phyloP scores from a whole-genome alignment of 2,797 vertebrate genomes.

The Zalophus californianus region DNA sequence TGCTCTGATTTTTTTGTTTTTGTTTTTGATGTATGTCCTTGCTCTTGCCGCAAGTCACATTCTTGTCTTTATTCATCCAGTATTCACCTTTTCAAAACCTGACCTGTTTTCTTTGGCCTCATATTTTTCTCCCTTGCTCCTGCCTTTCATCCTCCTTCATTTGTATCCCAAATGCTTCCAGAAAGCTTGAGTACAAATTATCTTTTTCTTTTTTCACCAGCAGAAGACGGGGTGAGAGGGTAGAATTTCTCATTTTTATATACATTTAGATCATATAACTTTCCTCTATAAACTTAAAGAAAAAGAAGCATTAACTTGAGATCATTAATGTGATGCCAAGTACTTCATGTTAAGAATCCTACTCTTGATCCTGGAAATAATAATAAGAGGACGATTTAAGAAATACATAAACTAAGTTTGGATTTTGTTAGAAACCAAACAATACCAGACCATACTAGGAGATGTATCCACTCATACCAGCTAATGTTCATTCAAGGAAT shows the following conservation, averaged over 20 bases:
- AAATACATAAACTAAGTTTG: background rate
- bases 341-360: background rate
- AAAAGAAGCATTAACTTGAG: background rate
- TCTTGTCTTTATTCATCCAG: background rate
- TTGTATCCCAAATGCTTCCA: background rate
- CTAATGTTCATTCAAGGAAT: background rate
- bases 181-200: background rate
- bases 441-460: background rate
- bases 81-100: background rate
- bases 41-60: background rate
- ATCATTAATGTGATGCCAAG: background rate
- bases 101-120: slow-evolving; percentile 9
- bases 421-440: background rate
- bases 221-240: background rate
- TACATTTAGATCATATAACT: background rate
- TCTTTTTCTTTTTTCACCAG: background rate
- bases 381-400: background rate
- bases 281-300: background rate
- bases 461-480: too few relatives aligned
- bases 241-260: background rate
- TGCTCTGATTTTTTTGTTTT: background rate
- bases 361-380: background rate
- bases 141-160: background rate
- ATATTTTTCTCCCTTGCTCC: background rate
- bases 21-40: background rate